Percentiles rank a stretch among this genome's conserved stretches.
These are phyloP conservation scores for Excalfactoria chinensis DNA, from an alignment of 2,113 vertebrate genomes.

Conservation along the genomic window DNA sequence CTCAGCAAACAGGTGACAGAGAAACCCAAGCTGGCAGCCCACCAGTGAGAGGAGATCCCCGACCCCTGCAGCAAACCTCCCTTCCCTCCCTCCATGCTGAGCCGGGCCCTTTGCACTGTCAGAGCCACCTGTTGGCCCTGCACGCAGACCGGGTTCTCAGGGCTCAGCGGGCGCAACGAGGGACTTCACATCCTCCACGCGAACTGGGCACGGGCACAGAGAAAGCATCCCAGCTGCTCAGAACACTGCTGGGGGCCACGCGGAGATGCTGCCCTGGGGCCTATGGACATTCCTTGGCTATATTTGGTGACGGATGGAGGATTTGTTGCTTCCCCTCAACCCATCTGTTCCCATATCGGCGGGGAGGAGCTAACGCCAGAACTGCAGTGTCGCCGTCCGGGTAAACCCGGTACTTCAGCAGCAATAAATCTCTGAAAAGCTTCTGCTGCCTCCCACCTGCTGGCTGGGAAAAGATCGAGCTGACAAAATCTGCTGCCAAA, in stretches of 20 bases:
- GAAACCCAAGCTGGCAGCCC: not conserved
- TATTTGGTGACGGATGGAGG: slow-evolving; percentile 46
- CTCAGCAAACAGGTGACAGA: not conserved
- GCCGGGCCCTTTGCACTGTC: not conserved
- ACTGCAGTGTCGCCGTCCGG: not conserved
- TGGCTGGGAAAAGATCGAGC: slow-evolving; percentile 31
- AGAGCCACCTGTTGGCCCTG: not conserved
- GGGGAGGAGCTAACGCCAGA: not conserved
- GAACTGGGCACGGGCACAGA: not conserved
- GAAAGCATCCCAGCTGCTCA: not conserved
- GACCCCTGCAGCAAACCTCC: not conserved
- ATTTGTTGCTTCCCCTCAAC: slow-evolving; percentile 6
- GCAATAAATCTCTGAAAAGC: slow-evolving; percentile 30
- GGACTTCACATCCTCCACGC: not conserved
- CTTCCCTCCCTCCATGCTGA: not conserved
- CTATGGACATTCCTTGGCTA: slow-evolving; percentile 46
- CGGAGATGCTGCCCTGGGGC: not conserved
- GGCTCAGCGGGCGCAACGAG: not conserved
- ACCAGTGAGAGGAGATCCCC: not conserved
- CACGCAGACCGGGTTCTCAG: not conserved
- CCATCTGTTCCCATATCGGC: not conserved
- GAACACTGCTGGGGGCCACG: not conserved
- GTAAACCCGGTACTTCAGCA: not conserved
- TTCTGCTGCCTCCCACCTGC: slow-evolving; percentile 65
- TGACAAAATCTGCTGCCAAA: slow-evolving; percentile 14